These are phyloP conservation scores for Periplaneta americana DNA, from an alignment of 1,140 invertebrate species.

Conservation along the genomic window DNA sequence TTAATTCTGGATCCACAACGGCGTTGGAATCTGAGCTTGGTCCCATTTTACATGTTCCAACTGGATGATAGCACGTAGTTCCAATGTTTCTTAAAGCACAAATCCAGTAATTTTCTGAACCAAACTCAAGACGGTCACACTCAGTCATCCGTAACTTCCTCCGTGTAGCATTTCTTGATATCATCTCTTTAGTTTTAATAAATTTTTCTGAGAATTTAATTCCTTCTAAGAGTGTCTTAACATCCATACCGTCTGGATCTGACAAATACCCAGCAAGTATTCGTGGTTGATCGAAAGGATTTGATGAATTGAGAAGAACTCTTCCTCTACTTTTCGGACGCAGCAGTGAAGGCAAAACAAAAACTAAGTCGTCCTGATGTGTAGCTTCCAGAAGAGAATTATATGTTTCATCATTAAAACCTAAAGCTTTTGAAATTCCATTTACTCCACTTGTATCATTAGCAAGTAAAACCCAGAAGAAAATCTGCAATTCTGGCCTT, in stretches of 20 bases:
- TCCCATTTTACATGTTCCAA: constrained; percentile 48
- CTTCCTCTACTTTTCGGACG: constrained; percentile 38
- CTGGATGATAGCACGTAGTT: constrained; percentile 39
- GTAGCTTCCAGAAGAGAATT: neutral
- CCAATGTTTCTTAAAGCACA: constrained; percentile 49
- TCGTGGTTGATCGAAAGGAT: constrained; percentile 73
- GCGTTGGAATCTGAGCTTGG: constrained; percentile 30
- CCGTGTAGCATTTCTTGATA: constrained; percentile 31
- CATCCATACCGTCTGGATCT: constrained; percentile 64
- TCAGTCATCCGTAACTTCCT: constrained; percentile 24
- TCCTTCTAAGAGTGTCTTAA: constrained; percentile 59
- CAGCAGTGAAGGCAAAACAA: constrained; percentile 26
- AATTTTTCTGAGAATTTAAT: constrained; percentile 36
- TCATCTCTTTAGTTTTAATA: constrained; percentile 38
- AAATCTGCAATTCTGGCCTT: neutral
- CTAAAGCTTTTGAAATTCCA: too few relatives aligned
- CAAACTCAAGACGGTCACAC: constrained; percentile 28
- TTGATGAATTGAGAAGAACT: constrained; percentile 58
- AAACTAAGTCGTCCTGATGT: neutral
- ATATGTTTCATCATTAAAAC: neutral
- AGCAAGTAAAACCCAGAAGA: neutral
- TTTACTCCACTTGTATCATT: neutral
- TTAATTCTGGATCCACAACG: constrained; percentile 39
- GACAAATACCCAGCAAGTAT: constrained; percentile 81
- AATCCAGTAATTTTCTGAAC: constrained; percentile 24